Evolutionary conservation across 30 jellyfish, hydroid and myxozoan genomes (phyloP).

Genomic region (Mastigias papua): DNA sequence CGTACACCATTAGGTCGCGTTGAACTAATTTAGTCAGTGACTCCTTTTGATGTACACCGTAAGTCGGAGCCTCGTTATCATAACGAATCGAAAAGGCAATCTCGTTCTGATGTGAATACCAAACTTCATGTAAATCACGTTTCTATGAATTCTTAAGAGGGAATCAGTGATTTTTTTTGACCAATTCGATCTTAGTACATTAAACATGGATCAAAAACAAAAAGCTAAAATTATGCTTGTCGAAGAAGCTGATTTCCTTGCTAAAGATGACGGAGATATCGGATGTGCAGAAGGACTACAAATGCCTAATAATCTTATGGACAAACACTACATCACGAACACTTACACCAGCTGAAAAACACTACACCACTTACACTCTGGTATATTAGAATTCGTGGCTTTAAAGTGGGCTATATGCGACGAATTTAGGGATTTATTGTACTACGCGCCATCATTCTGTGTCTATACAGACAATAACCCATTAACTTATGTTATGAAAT

Average conservation of each 20-base stretch:
- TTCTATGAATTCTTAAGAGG: background rate
- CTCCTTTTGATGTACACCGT: background rate
- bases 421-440: too few species aligned
- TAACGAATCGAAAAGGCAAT: background rate
- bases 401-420: too few species aligned
- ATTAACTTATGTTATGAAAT: too few species aligned
- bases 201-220: background rate
- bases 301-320: constrained; percentile 5
- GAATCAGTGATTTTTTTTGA: background rate
- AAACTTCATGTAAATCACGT: background rate
- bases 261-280: constrained; percentile 36
- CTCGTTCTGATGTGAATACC: background rate
- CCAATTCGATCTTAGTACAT: background rate
- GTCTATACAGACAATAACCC: too few species aligned
- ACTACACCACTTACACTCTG: too few species aligned
- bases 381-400: too few species aligned
- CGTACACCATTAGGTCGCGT: constrained; percentile 4
- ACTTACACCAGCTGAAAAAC: too few species aligned
- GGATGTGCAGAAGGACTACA: constrained; percentile 44
- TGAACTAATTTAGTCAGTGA: background rate
- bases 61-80: background rate
- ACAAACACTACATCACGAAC: too few species aligned
- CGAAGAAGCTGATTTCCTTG: constrained; percentile 15
- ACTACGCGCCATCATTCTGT: too few species aligned
- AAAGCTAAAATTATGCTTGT: constrained; percentile 7